phyloP scores from a whole-genome alignment of 1,140 invertebrate genomes.

The Berghia stephanieae region DNA sequence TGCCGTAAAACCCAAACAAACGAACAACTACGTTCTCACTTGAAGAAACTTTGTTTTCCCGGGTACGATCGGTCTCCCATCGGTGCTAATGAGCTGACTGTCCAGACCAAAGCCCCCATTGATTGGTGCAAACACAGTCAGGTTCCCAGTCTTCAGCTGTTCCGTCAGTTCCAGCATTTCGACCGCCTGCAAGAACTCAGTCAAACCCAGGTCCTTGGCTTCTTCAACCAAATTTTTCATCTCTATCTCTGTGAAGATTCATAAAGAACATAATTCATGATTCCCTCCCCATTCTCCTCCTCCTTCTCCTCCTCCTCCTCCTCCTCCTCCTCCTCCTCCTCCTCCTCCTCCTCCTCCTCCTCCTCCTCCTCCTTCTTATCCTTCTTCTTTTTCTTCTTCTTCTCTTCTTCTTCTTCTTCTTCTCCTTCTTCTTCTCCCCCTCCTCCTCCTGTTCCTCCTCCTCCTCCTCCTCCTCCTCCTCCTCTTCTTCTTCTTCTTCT shows the following conservation, averaged over 20 bases:
- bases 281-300: not conserved
- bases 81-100: not conserved
- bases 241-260: constrained; percentile 40
- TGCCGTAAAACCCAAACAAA: too few species aligned
- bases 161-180: constrained; percentile 39
- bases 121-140: constrained; percentile 52
- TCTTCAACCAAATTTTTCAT: constrained; percentile 37
- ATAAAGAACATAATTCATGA: not conserved
- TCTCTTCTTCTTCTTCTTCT: too few species aligned
- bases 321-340: not conserved
- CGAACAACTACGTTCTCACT: not conserved
- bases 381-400: too few species aligned
- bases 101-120: constrained; percentile 42
- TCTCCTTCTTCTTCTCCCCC: too few species aligned
- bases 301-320: not conserved
- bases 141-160: constrained; percentile 38
- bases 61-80: not conserved
- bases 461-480: too few species aligned
- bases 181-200: constrained; percentile 44
- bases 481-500: too few species aligned
- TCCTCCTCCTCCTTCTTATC: too few species aligned
- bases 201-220: constrained; percentile 41
- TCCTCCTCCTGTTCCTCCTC: too few species aligned
- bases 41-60: not conserved
- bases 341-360: too few species aligned